Base-by-base conservation (phyloP, 2,113 vertebrate species). In the Myotis davidii region DNA sequence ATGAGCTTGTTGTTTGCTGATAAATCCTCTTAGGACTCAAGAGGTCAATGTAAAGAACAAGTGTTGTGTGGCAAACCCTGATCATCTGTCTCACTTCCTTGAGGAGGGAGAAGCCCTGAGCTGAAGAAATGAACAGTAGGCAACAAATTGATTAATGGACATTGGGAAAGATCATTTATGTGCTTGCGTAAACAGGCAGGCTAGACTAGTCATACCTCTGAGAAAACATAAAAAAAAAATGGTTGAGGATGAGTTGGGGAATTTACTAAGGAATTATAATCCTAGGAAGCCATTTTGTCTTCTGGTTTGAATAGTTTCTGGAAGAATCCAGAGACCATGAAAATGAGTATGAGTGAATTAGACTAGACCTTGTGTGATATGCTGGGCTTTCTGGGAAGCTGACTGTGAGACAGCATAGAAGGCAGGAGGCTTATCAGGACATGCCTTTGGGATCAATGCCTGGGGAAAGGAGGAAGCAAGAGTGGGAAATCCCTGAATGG, bases 71-170 rank as follows among this genome's bases (percentile, higher is more conserved):
- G 70, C 88, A 97, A 94, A 52, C 32, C 42, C 54, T 85, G 67
- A 92, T 95, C 79, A 95, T 95, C 45, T 91, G 48, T 96, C 59
- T 97, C 96, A 88, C 89, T 97, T 97, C 96, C 94, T 91, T 74
- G 48, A 96, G 82, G 52, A 97, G 94, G 48, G 85, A 96, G 95
- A 90, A 95, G 77, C 48, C 59, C 81, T 86, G 42, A 83, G 61
- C 79, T 76, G 74, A 93, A 21, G 45, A 5, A 1, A 78, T 88
- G 72, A 67, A 90, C 17, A 72, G 32, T 87, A 97, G 85, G 94
- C 85, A 85, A 84, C 67, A 85, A 82, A 92, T 81, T 92, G 79
- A 97, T 97, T 97, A 90, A 94, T 93, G 94, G 95, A 50, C 72
- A 96, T 90, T 13, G 37, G 73, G 90, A 85, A 91, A 34, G 3